Evolutionary conservation across 2,113 vertebrate species (phyloP), one percentile per base, ranked within the genome.

Genomic region (Danio rerio): DNA sequence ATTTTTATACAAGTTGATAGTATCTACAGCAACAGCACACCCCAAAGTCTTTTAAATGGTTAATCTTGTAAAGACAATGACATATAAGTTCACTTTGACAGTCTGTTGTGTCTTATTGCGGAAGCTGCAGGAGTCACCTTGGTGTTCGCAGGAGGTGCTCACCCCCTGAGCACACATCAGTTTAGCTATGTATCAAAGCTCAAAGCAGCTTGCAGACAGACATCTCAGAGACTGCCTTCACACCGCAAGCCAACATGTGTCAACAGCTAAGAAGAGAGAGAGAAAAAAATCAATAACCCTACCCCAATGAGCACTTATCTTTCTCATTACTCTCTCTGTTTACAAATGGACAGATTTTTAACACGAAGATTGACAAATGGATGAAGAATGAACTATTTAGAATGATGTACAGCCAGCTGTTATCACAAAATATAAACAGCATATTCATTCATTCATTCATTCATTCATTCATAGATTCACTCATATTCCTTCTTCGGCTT

Each of bases 51-150:
- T 50, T 21, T 49, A 49, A 70, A 20, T 63, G 40, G 13, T 65
- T n/a, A 9, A 9, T 43, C 0, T 9, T 65, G 40, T 16, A 42
- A 42, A 43, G 31, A 42, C 18, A 61, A 61, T n/a, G 58, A 61
- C 58, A 61, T 65, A 9, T 65, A 6, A 42, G 13, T 65, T 16
- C 15, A 13, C 9, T 72, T 72, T 53, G 16, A 18, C 42, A 43
- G 42, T 0, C 20, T 12, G 0, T 1, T 73, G 15, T 56, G 53
- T 55, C 45, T 45, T 20, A 59, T 47, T 47, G 56, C 42, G 20
- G 18, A 43, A 75, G 40, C 72, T 81, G 76, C 78, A 72, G 43
- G 61, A 87, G 85, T 89, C 88, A 88, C 87, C 90, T 89, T 86
- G 69, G 78, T 15, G 61, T 45, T 73, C 45, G 43, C 18, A 43